Evolutionary conservation across 2,888 invertebrate species (phyloP).

Genomic region (Xestoiulus laeticollis): DNA sequence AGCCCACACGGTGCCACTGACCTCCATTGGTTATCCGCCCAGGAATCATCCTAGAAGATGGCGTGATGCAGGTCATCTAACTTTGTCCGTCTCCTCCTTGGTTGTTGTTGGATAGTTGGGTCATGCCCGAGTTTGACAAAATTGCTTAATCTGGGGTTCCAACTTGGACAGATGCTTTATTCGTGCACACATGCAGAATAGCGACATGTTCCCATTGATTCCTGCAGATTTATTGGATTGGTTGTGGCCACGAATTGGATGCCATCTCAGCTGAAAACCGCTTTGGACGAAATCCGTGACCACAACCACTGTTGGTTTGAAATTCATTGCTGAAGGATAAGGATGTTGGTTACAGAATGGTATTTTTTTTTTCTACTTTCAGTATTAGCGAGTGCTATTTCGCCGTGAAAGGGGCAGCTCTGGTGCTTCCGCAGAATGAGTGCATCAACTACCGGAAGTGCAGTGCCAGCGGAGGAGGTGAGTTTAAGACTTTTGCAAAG

Average conservation of each 20-base stretch:
- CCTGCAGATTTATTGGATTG: no score
- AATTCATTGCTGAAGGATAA: background rate
- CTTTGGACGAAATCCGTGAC: no score
- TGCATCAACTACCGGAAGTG: conserved; percentile 61
- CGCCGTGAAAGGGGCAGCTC: conserved; percentile 93
- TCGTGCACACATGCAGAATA: background rate
- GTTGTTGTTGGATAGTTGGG: background rate
- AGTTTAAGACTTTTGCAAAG: background rate
- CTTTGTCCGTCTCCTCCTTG: background rate
- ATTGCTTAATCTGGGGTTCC: background rate
- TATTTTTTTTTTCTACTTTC: conserved; percentile 59
- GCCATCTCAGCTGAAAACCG: no score
- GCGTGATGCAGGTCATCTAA: background rate
- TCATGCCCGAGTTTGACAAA: background rate
- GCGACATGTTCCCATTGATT: no score
- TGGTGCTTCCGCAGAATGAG: conserved; percentile 81
- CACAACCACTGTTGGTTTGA: no score
- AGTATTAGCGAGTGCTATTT: conserved; percentile 97
- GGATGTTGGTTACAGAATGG: no score
- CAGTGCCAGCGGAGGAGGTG: conserved; percentile 59
- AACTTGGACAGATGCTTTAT: background rate
- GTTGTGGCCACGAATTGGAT: no score
- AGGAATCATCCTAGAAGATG: background rate
- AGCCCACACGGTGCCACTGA: background rate
- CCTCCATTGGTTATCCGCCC: background rate